Base-by-base conservation (phyloP, 2,113 vertebrate species). In the Leucoraja erinaceus region DNA sequence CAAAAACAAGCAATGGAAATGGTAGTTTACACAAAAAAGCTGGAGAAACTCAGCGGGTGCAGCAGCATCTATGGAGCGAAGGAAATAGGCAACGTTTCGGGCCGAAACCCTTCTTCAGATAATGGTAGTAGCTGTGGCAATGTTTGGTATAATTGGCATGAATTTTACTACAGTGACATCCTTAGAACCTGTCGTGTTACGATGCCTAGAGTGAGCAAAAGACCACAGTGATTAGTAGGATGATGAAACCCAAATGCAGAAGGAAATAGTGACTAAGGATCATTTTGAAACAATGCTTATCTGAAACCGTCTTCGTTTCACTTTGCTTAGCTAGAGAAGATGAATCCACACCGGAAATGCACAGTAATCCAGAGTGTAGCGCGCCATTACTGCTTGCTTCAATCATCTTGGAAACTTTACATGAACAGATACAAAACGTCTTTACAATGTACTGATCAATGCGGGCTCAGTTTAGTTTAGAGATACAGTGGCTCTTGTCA, bases 1-100 rank as follows among this genome's bases (percentile, higher is more conserved):
- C 0, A 94, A 94, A 97, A 97, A 38, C 96, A 96, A 31, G 96
- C 76, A 16, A 96, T 56, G 93, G 96, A 97, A n/a, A n/a, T n/a
- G n/a, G n/a, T n/a, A n/a, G n/a, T n/a, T n/a, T n/a, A n/a, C n/a
- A n/a, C n/a, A n/a, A n/a, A n/a, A n/a, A n/a, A n/a, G n/a, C n/a
- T n/a, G n/a, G n/a, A n/a, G n/a, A n/a, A n/a, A n/a, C n/a, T n/a
- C n/a, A n/a, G n/a, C n/a, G n/a, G n/a, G n/a, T n/a, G n/a, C n/a
- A n/a, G n/a, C n/a, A n/a, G n/a, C n/a, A n/a, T n/a, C n/a, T n/a
- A n/a, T n/a, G n/a, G n/a, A n/a, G n/a, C n/a, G n/a, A n/a, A n/a
- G n/a, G n/a, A n/a, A n/a, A n/a, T n/a, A n/a, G n/a, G n/a, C n/a
- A n/a, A n/a, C n/a, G n/a, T n/a, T n/a, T n/a, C n/a, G n/a, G n/a